A percentile compares a stretch with the other conserved stretches of the same genome.
Conservation (phyloP, 2,797 vertebrate species). For the Anguilla pacifica region DNA sequence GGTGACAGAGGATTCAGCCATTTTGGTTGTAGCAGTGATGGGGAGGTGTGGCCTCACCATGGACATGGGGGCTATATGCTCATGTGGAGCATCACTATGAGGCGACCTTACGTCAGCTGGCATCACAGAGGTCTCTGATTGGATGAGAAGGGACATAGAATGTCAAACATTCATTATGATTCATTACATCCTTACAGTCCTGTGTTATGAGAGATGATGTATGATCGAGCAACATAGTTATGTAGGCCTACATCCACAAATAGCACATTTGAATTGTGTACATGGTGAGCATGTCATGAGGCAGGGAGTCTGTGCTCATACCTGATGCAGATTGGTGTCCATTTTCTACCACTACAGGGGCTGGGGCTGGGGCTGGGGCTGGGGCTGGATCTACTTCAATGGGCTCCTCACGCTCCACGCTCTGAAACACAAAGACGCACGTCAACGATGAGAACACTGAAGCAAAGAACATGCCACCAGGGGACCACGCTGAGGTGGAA, state of each 20-base stretch:
- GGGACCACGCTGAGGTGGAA: neutral
- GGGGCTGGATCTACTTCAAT: constrained; percentile 70
- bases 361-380: neutral
- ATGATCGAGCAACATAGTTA: neutral
- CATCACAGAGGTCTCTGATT: constrained; percentile 69
- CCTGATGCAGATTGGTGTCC: constrained; percentile 69
- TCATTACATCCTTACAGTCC: neutral
- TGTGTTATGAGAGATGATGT: neutral
- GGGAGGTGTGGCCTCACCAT: constrained; percentile 87
- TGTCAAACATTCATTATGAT: neutral
- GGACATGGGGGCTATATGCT: constrained; percentile 63
- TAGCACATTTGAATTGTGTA: neutral
- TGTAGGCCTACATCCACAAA: neutral
- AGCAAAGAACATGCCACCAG: neutral
- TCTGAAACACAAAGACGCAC: constrained; percentile 60
- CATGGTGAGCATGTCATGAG: neutral
- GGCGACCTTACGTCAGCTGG: constrained; percentile 62
- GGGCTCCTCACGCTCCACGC: constrained; percentile 74
- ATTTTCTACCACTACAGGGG: constrained; percentile 65
- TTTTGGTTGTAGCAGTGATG: constrained; percentile 72
- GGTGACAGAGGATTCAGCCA: constrained; percentile 59
- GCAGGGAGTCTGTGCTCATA: constrained; percentile 48
- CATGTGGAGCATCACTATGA: constrained; percentile 62
- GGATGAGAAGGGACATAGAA: constrained; percentile 22
- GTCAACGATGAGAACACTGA: neutral